These are phyloP conservation scores for Falco rusticolus DNA, from an alignment of 2,797 vertebrate genomes.

Conservation along the genomic window DNA sequence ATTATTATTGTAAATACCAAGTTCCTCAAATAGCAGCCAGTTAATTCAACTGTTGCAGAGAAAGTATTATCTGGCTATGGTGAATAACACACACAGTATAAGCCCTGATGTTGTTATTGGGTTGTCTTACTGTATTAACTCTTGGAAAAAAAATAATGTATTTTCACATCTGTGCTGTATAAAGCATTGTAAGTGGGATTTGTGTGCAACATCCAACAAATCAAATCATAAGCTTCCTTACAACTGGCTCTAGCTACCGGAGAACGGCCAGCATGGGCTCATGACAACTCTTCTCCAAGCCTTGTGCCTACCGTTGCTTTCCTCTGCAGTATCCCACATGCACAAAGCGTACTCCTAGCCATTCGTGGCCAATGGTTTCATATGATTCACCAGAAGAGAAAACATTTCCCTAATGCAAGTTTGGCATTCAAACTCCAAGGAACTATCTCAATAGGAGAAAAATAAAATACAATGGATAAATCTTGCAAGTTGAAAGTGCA, in stretches of 20 bases:
- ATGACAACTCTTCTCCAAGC: background rate
- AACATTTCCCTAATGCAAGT: fast-evolving
- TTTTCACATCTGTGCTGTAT: background rate
- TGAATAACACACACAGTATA: background rate
- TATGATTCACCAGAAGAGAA: background rate
- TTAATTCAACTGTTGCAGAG: background rate
- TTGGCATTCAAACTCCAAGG: background rate
- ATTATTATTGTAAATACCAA: background rate
- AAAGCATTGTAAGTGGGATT: background rate
- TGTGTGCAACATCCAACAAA: background rate
- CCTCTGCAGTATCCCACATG: background rate
- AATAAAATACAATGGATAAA: background rate
- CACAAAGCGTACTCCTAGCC: background rate
- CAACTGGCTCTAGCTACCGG: background rate
- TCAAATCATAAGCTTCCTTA: background rate
- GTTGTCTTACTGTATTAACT: background rate
- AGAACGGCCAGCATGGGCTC: fast-evolving
- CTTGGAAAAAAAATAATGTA: background rate
- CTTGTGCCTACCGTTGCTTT: background rate
- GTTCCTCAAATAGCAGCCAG: background rate
- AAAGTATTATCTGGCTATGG: background rate
- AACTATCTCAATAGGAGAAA: background rate
- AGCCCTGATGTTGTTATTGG: background rate
- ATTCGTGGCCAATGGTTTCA: background rate
- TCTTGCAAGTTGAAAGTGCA: background rate